phyloP scores from a whole-genome alignment of 2,113 vertebrate genomes.

The Melierax canorus region DNA sequence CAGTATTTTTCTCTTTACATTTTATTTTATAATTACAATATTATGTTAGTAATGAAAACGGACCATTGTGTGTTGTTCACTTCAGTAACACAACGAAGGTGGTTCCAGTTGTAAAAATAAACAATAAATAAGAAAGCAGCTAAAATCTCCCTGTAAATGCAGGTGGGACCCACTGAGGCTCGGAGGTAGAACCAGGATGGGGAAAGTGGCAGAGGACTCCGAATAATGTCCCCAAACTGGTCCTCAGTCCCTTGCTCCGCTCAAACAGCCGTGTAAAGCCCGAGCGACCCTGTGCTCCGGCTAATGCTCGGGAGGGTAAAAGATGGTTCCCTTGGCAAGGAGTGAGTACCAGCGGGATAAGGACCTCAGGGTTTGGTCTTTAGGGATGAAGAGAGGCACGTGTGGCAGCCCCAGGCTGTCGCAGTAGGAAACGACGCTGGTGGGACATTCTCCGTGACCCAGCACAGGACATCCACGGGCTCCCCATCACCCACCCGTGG shows the following conservation, averaged over 20 bases:
- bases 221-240: not conserved
- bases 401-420: not conserved
- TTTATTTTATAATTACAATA: conserved; percentile 56
- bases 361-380: not conserved
- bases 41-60: not conserved
- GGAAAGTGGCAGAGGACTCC: not conserved
- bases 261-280: not conserved
- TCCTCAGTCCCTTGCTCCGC: not conserved
- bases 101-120: conserved; percentile 70
- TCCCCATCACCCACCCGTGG: not conserved
- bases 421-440: not conserved
- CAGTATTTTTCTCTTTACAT: not conserved
- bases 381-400: not conserved
- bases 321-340: not conserved
- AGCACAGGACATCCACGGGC: not conserved
- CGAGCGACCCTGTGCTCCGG: rapidly evolving
- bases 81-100: conserved; percentile 10
- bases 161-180: not conserved
- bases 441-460: not conserved
- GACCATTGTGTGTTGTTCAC: not conserved
- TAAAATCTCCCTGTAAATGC: not conserved
- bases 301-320: not conserved
- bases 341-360: not conserved
- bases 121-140: conserved; percentile 66
- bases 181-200: conserved; percentile 14